Evolutionary conservation across 2,888 invertebrate species (phyloP).

Genomic region (Polydesmus complanatus): DNA sequence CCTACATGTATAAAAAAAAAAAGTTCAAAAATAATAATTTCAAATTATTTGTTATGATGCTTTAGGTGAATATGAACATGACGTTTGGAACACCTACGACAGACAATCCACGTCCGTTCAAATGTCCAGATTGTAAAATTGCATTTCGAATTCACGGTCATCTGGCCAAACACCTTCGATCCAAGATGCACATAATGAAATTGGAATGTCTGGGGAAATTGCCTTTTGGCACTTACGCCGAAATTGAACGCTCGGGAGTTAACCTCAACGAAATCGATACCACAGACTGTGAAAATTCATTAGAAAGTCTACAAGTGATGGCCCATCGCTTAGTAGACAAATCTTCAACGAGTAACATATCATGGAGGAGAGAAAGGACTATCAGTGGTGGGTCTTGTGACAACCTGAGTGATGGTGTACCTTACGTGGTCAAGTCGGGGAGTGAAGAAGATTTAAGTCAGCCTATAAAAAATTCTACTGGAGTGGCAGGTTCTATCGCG

Average conservation of each 20-base stretch:
- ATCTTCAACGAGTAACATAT: neutral
- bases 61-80: conserved; percentile 57
- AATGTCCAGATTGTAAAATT: conserved; percentile 88
- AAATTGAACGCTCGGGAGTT: conserved; percentile 77
- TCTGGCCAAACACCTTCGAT: conserved; percentile 87
- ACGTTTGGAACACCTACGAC: conserved; percentile 63
- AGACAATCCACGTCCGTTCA: conserved; percentile 87
- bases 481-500: conserved; percentile 8
- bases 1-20: too few relatives aligned
- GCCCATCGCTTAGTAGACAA: neutral
- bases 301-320: conserved; percentile 63
- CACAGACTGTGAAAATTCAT: conserved; percentile 86
- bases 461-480: neutral
- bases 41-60: neutral
- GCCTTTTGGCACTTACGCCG: conserved; percentile 85
- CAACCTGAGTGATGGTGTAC: conserved; percentile 15
- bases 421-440: neutral
- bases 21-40: neutral
- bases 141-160: conserved; percentile 91
- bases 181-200: conserved; percentile 90
- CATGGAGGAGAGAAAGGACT: conserved; percentile 21
- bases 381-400: conserved; percentile 19
- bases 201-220: conserved; percentile 66
- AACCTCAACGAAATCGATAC: conserved; percentile 90
- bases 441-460: neutral